phyloP scores from a whole-genome alignment of 2,113 vertebrate species.

The Saccopteryx bilineata region DNA sequence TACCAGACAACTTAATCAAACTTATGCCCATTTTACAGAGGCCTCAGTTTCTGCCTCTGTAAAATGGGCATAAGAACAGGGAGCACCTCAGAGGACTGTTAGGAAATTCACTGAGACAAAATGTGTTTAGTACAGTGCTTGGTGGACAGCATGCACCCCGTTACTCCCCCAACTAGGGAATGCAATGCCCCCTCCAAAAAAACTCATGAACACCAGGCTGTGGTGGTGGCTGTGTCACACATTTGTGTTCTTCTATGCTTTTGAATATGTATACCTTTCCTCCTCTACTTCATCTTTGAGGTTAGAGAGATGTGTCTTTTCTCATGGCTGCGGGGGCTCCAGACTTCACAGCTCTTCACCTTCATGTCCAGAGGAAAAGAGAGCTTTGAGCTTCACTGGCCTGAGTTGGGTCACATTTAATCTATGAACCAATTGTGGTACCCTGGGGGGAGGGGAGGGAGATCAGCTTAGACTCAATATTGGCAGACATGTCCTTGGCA shows the following conservation, averaged over 20 bases:
- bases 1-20: too few species aligned
- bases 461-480: neutral
- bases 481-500: neutral
- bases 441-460: neutral
- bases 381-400: neutral
- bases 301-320: neutral
- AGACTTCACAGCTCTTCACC: neutral
- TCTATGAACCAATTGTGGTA: neutral
- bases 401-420: neutral
- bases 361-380: neutral
- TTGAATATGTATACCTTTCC: neutral
- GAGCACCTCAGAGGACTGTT: neutral
- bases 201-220: fast-evolving
- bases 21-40: too few species aligned
- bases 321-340: neutral
- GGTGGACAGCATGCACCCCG: neutral
- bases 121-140: neutral
- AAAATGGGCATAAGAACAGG: neutral
- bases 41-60: neutral
- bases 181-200: neutral
- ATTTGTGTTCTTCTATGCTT: neutral
- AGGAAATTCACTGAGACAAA: neutral
- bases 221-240: neutral
- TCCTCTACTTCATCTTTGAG: neutral
- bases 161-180: neutral